Conservation (phyloP, 2,888 invertebrate genomes). For the Drosophila rellima region DNA sequence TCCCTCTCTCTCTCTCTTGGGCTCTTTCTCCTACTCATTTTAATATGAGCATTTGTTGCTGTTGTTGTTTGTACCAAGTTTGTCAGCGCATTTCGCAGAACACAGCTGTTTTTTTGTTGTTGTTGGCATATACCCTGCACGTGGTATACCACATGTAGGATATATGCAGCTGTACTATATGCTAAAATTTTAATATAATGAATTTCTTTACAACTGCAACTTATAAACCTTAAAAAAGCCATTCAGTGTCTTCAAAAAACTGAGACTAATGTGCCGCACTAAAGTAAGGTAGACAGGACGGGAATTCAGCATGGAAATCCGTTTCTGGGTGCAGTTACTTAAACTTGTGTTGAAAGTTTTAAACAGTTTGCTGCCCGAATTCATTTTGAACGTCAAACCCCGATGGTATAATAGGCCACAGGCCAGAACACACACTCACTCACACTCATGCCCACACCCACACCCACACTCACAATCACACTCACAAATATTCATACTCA, state of each 20-base stretch:
- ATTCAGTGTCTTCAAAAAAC: background rate
- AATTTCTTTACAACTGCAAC: background rate
- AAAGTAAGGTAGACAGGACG: background rate
- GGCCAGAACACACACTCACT: conserved; percentile 22
- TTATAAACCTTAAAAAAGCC: background rate
- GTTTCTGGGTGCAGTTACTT: conserved; percentile 1
- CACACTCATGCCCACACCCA: background rate
- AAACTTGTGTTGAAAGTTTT: conserved; percentile 7
- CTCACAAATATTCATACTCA: background rate
- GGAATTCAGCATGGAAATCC: background rate
- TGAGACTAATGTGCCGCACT: background rate
- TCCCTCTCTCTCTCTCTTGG: background rate
- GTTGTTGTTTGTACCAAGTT: conserved; percentile 20
- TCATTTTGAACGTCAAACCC: conserved; percentile 13
- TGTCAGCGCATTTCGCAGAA: conserved; percentile 40
- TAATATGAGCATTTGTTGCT: conserved; percentile 13
- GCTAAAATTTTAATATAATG: background rate
- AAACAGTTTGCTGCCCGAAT: conserved; percentile 15
- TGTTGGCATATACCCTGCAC: conserved; percentile 10
- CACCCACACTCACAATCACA: background rate
- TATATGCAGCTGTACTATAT: background rate
- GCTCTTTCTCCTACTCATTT: background rate
- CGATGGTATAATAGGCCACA: conserved; percentile 27
- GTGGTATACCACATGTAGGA: background rate
- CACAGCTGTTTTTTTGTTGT: conserved; percentile 11